Percentiles rank a stretch among this genome's conserved stretches.
Conservation (phyloP, 2,888 invertebrate genomes). For the Drosophila niveifrons region DNA sequence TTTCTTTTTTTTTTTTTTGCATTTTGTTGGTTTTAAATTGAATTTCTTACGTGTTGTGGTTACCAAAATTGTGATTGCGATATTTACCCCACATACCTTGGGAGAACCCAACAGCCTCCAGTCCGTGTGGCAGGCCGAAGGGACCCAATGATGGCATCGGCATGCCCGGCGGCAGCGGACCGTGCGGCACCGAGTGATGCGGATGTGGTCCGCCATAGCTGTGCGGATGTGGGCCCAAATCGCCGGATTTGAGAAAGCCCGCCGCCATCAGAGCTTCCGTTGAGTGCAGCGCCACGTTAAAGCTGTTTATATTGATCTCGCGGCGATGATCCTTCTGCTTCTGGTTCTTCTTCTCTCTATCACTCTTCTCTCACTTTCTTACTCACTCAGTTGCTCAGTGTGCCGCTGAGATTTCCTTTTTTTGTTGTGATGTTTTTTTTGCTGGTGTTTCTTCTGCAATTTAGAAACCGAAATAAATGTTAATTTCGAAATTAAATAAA, state of each 20-base stretch:
- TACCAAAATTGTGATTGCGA: constrained; percentile 80
- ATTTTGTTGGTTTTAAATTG: too few species aligned
- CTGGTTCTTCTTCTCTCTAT: neutral
- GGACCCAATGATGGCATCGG: constrained; percentile 85
- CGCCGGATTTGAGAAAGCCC: constrained; percentile 85
- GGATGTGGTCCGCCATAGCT: constrained; percentile 86
- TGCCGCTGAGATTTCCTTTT: too few species aligned
- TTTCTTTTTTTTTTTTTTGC: constrained; percentile 10
- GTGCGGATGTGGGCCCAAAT: constrained; percentile 85
- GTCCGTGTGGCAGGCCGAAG: constrained; percentile 86
- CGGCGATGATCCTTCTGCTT: constrained; percentile 26
- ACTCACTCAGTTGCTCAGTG: neutral
- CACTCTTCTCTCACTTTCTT: constrained; percentile 11
- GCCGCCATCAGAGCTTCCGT: constrained; percentile 86
- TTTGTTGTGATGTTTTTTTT: too few species aligned
- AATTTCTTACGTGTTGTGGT: constrained; percentile 11
- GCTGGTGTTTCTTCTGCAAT: too few species aligned
- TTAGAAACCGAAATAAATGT: too few species aligned
- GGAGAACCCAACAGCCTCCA: constrained; percentile 86
- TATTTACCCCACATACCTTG: constrained; percentile 87
- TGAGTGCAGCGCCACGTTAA: constrained; percentile 86
- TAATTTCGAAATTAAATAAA: too few species aligned
- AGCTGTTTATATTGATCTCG: constrained; percentile 64
- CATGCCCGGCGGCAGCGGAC: constrained; percentile 85
- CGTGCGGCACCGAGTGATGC: constrained; percentile 85